A percentile compares a stretch with the other conserved stretches of the same genome.
Conservation (phyloP, 2,113 vertebrate species). For the Crotophaga sulcirostris region DNA sequence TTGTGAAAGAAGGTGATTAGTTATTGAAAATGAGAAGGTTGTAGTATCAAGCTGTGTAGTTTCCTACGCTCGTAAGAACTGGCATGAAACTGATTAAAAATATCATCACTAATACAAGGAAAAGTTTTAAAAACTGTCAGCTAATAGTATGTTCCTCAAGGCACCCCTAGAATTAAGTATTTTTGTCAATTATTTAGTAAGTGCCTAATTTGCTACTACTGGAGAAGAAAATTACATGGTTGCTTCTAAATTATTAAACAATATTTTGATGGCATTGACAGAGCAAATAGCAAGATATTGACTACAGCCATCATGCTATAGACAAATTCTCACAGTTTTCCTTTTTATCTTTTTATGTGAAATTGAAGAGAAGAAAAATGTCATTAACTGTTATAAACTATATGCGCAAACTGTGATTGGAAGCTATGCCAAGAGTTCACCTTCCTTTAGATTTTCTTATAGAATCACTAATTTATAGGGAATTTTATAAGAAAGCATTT, state of each 20-base stretch:
- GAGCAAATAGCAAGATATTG: conserved; percentile 71
- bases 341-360: conserved; percentile 68
- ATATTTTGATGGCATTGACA: conserved; percentile 77
- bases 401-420: conserved; percentile 53
- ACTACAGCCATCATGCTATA: conserved; percentile 42
- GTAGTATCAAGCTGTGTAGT: background rate
- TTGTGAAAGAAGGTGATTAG: background rate
- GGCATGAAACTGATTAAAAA: conserved; percentile 8
- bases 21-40: background rate
- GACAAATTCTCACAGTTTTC: conserved; percentile 39
- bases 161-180: conserved; percentile 74
- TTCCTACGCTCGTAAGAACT: background rate
- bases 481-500: conserved; percentile 54
- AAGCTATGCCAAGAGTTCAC: conserved; percentile 41
- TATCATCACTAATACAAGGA: conserved; percentile 22
- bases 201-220: conserved; percentile 76
- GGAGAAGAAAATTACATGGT: conserved; percentile 74
- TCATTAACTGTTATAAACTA: conserved; percentile 69
- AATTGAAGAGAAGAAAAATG: conserved; percentile 76
- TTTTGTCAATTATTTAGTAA: conserved; percentile 80
- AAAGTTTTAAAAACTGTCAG: conserved; percentile 57
- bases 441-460: conserved; percentile 47
- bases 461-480: conserved; percentile 11
- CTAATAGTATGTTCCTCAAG: conserved; percentile 55
- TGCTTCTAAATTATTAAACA: conserved; percentile 79